phyloP scores from a whole-genome alignment of 2,113 vertebrate genomes.

The Sigmodon hispidus region DNA sequence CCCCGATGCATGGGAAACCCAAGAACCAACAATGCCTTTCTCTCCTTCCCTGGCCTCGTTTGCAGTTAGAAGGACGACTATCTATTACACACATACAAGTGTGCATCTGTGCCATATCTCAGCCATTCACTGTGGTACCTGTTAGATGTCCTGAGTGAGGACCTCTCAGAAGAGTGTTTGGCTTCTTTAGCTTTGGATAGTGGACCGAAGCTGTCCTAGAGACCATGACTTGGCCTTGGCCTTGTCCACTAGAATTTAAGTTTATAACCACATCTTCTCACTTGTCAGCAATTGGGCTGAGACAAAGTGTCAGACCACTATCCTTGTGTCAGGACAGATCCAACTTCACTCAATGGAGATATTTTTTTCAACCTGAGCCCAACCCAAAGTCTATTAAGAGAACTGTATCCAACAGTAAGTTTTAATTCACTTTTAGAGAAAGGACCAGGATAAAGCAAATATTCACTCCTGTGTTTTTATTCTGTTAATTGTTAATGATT shows the following conservation, averaged over 20 bases:
- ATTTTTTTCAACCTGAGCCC: not conserved
- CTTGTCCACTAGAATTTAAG: not conserved
- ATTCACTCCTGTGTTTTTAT: not conserved
- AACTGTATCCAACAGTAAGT: not conserved
- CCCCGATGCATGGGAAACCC: not conserved
- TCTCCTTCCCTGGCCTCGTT: rapidly evolving
- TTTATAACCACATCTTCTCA: no score
- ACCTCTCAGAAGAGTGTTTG: not conserved
- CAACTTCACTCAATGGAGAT: not conserved
- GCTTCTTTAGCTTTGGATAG: not conserved
- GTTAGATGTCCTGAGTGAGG: not conserved
- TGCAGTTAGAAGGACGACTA: not conserved
- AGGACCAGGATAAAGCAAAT: not conserved
- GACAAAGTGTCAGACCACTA: not conserved
- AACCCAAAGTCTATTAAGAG: not conserved
- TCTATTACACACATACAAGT: not conserved
- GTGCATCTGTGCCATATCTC: not conserved
- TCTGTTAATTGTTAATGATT: not conserved
- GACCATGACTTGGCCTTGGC: not conserved
- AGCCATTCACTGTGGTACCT: no score
- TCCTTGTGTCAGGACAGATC: not conserved
- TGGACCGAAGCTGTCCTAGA: not conserved
- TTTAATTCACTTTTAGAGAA: constrained; percentile 27
- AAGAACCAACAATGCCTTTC: not conserved
- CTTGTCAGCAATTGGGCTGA: not conserved